Conservation (phyloP, 2,113 vertebrate species). For the Campylorhamphus procurvoides region DNA sequence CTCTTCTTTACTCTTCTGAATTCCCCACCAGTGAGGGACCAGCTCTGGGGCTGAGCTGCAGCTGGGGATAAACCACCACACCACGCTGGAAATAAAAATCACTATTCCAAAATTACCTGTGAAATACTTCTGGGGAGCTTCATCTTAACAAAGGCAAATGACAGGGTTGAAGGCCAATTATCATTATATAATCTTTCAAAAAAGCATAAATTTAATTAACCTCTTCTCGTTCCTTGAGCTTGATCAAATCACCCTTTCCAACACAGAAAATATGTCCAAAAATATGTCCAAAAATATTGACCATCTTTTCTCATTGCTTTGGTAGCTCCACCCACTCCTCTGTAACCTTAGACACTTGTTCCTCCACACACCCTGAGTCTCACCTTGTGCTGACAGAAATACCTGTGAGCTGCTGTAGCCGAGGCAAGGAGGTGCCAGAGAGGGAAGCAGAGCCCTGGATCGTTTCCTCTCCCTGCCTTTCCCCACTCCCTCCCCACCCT, state of each 20-base stretch:
- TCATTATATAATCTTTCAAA: neutral
- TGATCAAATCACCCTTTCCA: neutral
- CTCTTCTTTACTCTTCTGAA: neutral
- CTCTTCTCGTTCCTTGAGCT: neutral
- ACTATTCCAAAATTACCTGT: neutral
- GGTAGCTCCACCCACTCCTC: neutral
- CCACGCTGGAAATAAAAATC: neutral
- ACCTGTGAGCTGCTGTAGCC: neutral
- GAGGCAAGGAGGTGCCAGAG: neutral
- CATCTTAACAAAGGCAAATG: neutral
- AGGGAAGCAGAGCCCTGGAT: neutral
- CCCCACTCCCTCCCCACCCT: neutral
- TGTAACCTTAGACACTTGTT: neutral
- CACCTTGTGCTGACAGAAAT: neutral
- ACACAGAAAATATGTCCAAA: neutral
- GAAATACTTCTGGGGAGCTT: neutral
- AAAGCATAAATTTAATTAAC: neutral
- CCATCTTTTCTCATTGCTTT: neutral
- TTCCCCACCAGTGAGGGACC: neutral
- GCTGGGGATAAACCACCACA: neutral
- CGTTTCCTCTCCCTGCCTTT: neutral
- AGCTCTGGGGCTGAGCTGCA: neutral
- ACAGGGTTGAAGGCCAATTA: neutral
- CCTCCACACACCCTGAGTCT: accelerated
- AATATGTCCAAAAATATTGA: neutral